Percentiles rank a stretch among this genome's conserved stretches.
Evolutionary conservation across 2,797 vertebrate species (phyloP).

Genomic region (Menidia menidia): DNA sequence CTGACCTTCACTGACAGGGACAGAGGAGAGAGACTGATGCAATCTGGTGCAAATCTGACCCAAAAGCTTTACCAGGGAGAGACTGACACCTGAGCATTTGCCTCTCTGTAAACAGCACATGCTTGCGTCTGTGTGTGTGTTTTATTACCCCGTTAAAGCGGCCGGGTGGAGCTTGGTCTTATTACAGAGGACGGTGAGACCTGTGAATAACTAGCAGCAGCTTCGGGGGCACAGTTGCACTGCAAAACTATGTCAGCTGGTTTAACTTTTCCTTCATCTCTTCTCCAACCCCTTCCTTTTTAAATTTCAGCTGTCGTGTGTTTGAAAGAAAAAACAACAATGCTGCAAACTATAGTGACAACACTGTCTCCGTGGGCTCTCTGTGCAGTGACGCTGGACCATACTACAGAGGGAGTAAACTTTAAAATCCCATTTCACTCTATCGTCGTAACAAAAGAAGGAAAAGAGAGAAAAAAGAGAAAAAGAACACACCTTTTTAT

Average conservation of each 20-base stretch:
- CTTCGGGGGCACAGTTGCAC: constrained; percentile 3
- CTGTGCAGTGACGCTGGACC: too few species aligned
- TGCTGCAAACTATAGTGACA: too few species aligned
- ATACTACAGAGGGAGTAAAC: too few species aligned
- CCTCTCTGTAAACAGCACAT: constrained; percentile 39
- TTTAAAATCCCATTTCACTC: too few species aligned
- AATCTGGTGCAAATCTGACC: constrained; percentile 15
- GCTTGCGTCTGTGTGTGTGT: constrained; percentile 28
- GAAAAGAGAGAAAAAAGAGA: too few species aligned
- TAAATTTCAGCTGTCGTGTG: too few species aligned
- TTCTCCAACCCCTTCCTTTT: too few species aligned
- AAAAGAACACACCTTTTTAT: too few species aligned
- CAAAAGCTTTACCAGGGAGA: constrained; percentile 23
- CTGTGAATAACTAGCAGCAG: constrained; percentile 13
- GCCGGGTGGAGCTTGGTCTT: constrained; percentile 31
- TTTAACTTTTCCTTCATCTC: neutral
- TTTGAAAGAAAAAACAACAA: too few species aligned
- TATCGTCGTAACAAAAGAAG: too few species aligned
- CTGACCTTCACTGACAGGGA: constrained; percentile 8
- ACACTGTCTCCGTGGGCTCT: too few species aligned
- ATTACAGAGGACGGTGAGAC: constrained; percentile 38
- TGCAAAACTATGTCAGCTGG: constrained; percentile 8
- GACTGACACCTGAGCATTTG: constrained; percentile 53
- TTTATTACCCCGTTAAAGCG: constrained; percentile 62
- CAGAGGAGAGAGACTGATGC: constrained; percentile 2